Conservation (phyloP, 1,140 invertebrate species). For the Drosophila repletoides region DNA sequence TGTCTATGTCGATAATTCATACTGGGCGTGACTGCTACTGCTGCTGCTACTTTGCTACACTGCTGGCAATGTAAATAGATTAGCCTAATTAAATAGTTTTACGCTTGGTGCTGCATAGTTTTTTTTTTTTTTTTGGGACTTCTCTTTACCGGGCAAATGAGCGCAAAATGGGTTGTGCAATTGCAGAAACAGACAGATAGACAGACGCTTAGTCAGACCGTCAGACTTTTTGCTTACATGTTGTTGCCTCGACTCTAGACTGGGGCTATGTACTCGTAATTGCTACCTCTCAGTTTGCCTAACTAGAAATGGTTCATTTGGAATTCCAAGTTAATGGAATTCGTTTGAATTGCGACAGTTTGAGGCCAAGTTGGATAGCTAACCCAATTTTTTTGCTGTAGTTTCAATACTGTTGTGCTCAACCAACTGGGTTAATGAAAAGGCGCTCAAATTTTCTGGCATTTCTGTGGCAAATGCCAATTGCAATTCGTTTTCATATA, state of each 20-base stretch:
- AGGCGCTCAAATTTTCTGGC: conserved; percentile 9
- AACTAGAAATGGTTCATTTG: conserved; percentile 5
- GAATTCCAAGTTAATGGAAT: conserved; percentile 33
- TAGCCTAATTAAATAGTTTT: conserved; percentile 65
- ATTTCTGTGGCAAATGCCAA: background rate
- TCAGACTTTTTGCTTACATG: background rate
- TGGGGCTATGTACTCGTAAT: conserved; percentile 29
- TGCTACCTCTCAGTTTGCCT: conserved; percentile 9
- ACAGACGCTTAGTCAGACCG: too few relatives aligned
- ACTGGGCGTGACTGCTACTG: background rate
- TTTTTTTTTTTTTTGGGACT: background rate
- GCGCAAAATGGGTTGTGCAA: conserved; percentile 34
- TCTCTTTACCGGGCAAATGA: conserved; percentile 23
- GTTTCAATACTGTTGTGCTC: conserved; percentile 4
- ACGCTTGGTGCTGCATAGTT: conserved; percentile 30
- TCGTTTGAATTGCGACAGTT: conserved; percentile 29
- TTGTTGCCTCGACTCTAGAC: background rate
- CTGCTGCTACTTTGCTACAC: too few relatives aligned
- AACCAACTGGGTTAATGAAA: conserved; percentile 22
- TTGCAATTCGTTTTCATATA: too few relatives aligned
- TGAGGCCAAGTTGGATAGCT: conserved; percentile 3
- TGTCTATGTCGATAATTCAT: conserved; percentile 7
- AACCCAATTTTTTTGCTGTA: conserved; percentile 1
- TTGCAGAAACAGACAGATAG: conserved; percentile 14
- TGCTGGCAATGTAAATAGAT: conserved; percentile 53